Percentiles rank a stretch among this genome's conserved stretches.
Evolutionary conservation across 2,797 vertebrate species (phyloP).

Genomic region (Typhlichthys subterraneus): DNA sequence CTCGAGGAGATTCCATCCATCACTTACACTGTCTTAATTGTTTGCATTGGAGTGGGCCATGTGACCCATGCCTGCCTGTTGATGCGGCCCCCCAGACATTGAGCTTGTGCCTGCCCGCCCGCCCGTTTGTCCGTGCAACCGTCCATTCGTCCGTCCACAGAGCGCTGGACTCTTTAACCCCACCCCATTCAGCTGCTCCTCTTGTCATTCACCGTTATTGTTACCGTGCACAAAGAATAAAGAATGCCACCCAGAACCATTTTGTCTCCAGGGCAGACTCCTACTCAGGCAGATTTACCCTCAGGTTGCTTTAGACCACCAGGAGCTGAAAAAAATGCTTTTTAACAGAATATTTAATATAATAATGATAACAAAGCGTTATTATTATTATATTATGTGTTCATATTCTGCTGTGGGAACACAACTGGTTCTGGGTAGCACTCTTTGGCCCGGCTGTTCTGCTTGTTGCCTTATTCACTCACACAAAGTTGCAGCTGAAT

Average conservation of each 20-base stretch:
- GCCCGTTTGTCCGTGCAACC: slow-evolving; percentile 64
- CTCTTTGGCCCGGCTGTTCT: slow-evolving; percentile 71
- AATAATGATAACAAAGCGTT: no score
- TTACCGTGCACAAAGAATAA: slow-evolving; percentile 69
- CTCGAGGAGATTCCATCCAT: slow-evolving; percentile 77
- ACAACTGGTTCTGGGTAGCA: slow-evolving; percentile 67
- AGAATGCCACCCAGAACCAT: slow-evolving; percentile 67
- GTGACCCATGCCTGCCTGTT: slow-evolving; percentile 74
- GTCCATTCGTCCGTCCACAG: slow-evolving; percentile 60
- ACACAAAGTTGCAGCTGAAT: slow-evolving; percentile 66
- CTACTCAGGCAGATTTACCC: slow-evolving; percentile 22
- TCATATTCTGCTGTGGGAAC: slow-evolving; percentile 61
- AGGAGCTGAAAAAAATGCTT: slow-evolving; percentile 20
- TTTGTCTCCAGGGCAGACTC: slow-evolving; percentile 69
- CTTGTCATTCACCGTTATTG: slow-evolving; percentile 67
- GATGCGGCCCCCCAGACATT: slow-evolving; percentile 62
- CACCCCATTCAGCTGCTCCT: slow-evolving; percentile 66
- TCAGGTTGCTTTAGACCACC: slow-evolving; percentile 24
- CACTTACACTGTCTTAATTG: slow-evolving; percentile 72
- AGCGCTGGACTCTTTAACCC: slow-evolving; percentile 71
- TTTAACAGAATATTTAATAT: no score
- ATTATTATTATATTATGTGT: no score
- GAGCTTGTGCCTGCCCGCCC: slow-evolving; percentile 64
- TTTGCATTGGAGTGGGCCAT: slow-evolving; percentile 73
- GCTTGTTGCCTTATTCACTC: slow-evolving; percentile 68